phyloP scores from a whole-genome alignment of 2,888 invertebrate species.

The Cinara cedri region DNA sequence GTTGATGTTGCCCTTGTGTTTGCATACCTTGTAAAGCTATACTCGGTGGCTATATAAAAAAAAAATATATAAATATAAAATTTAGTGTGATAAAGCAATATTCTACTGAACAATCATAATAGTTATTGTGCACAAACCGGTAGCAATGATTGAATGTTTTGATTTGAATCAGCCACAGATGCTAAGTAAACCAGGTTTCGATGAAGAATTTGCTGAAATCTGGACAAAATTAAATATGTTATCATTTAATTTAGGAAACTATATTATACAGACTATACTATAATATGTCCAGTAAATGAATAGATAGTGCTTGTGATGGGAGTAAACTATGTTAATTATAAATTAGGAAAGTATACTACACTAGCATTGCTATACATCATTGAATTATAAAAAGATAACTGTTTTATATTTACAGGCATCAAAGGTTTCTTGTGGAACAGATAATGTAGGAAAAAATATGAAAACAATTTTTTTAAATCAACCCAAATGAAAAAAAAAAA shows the following conservation, averaged over 20 bases:
- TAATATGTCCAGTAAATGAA: neutral
- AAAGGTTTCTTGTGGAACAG: no score
- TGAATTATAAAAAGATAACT: no score
- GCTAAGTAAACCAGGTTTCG: slow-evolving; percentile 95
- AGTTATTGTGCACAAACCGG: slow-evolving; percentile 72
- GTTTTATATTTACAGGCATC: no score
- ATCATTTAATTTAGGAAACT: neutral
- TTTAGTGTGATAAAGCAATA: neutral
- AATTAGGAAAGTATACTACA: no score
- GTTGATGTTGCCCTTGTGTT: slow-evolving; percentile 24
- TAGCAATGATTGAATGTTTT: slow-evolving; percentile 86
- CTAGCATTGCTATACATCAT: no score
- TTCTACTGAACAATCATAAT: neutral
- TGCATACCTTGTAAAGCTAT: slow-evolving; percentile 28
- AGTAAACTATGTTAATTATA: no score
- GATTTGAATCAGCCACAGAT: slow-evolving; percentile 94
- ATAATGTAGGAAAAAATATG: no score
- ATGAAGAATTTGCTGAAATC: slow-evolving; percentile 89
- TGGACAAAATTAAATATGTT: slow-evolving; percentile 59
- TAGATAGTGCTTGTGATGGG: no score
- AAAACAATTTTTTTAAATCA: no score
- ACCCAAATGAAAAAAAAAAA: no score
- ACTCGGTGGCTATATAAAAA: slow-evolving; percentile 51
- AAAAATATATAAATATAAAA: neutral
- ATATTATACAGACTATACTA: neutral